phyloP scores from a whole-genome alignment of 2,797 vertebrate genomes.

The Poeciliopsis infans region DNA sequence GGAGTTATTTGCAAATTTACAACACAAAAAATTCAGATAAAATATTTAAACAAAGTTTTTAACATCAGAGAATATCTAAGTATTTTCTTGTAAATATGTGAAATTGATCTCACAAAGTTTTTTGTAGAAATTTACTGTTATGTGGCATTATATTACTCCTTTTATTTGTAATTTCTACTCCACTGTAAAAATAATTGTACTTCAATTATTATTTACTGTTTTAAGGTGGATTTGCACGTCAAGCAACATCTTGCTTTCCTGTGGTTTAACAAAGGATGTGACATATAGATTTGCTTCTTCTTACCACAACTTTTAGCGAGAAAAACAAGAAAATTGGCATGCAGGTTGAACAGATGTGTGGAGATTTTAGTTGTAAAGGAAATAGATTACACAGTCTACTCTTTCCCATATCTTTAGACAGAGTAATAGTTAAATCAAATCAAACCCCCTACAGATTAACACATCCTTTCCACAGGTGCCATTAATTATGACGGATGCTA shows the following conservation, averaged over 20 bases:
- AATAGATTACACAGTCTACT: background rate
- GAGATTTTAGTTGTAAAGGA: background rate
- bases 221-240: background rate
- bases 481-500: background rate
- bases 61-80: background rate
- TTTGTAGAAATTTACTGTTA: background rate
- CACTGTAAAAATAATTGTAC: background rate
- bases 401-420: background rate
- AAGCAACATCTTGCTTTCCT: background rate
- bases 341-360: background rate
- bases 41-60: background rate
- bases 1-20: background rate
- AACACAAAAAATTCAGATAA: background rate
- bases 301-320: background rate
- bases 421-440: background rate
- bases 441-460: background rate
- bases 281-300: background rate
- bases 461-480: background rate
- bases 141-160: background rate
- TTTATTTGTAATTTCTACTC: background rate
- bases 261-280: background rate
- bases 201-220: background rate
- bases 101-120: background rate
- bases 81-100: background rate
- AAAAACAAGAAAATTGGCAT: background rate